Conservation (phyloP, 2,113 vertebrate genomes). For the Coracopsis vasa region DNA sequence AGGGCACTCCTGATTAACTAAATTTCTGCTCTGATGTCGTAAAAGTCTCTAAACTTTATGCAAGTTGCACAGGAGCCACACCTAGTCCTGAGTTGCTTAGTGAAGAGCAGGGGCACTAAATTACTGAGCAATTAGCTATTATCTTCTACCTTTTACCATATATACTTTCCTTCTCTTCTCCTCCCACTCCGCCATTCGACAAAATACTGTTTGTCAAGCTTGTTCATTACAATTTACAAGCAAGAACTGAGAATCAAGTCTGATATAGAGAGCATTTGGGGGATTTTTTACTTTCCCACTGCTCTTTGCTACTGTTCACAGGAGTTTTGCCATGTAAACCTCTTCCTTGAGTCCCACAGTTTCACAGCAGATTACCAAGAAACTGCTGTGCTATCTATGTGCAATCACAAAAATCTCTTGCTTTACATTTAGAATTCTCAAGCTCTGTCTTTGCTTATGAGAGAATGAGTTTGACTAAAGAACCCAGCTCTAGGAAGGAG, state of each 20-base stretch:
- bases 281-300: background rate
- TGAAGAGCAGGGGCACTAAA: background rate
- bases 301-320: background rate
- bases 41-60: background rate
- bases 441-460: background rate
- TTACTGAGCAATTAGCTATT: background rate
- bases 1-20: background rate
- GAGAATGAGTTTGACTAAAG: background rate
- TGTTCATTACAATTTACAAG: background rate
- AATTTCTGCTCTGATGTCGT: background rate
- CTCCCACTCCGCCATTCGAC: background rate
- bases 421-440: background rate
- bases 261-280: background rate
- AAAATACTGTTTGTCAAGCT: background rate
- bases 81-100: background rate
- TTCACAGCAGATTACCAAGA: background rate
- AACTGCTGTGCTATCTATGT: background rate
- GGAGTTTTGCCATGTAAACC: background rate
- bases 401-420: background rate
- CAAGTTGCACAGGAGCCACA: background rate
- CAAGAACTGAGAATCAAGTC: background rate
- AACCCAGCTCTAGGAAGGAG: background rate
- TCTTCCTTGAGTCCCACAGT: background rate
- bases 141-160: background rate
- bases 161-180: background rate